Percentiles rank a stretch among this genome's conserved stretches.
Conservation (phyloP, 2,888 invertebrate genomes). For the Anthrax anthrax region DNA sequence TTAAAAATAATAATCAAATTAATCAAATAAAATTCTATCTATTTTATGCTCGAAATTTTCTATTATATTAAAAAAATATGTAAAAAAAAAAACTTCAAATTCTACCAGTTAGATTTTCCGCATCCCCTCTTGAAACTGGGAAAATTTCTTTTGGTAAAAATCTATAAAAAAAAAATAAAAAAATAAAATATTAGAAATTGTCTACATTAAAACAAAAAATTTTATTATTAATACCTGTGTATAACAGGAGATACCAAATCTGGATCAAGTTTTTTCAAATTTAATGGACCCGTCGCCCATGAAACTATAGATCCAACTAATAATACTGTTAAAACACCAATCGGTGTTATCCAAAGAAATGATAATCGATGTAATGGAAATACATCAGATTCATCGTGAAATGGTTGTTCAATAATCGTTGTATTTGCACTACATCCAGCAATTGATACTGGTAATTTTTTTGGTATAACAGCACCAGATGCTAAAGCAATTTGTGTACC, state of each 20-base stretch:
- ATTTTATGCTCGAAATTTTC: too few species aligned
- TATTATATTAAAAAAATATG: too few species aligned
- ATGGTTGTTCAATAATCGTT: constrained; percentile 11
- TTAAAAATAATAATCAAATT: too few species aligned
- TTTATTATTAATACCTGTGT: constrained; percentile 31
- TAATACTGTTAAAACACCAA: constrained; percentile 52
- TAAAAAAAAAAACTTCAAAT: too few species aligned
- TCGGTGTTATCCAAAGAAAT: constrained; percentile 68
- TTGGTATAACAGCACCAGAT: constrained; percentile 41
- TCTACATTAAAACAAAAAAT: constrained; percentile 7
- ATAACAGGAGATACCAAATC: constrained; percentile 45
- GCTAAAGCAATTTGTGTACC: constrained; percentile 54
- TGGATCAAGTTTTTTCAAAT: constrained; percentile 39
- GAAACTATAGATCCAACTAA: constrained; percentile 52
- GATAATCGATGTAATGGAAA: constrained; percentile 65
- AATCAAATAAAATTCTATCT: too few species aligned
- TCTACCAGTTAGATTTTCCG: background rate
- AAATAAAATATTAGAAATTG: background rate
- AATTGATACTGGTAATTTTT: constrained; percentile 39
- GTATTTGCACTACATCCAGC: constrained; percentile 28
- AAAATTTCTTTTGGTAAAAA: constrained; percentile 29
- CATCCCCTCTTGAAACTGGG: constrained; percentile 6
- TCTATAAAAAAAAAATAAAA: constrained; percentile 13
- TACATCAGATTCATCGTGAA: constrained; percentile 37
- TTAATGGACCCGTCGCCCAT: constrained; percentile 39